Conservation (phyloP, 2,797 vertebrate genomes). For the Hypotaenidia okinawae region DNA sequence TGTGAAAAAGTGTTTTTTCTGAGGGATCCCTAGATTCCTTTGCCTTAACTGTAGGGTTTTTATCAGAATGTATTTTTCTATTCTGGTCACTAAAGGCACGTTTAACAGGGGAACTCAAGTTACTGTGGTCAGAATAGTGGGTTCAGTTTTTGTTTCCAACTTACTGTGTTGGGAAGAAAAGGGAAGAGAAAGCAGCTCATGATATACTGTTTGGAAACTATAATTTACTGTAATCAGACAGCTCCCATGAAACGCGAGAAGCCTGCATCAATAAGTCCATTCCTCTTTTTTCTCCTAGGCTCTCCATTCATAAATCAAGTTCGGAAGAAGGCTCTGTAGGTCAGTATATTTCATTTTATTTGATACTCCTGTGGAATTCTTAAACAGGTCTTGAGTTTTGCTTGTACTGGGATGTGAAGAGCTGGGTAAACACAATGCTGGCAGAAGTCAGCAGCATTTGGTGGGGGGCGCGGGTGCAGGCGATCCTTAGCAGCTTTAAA, state of each 20-base stretch:
- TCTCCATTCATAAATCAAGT: conserved; percentile 93
- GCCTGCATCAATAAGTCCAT: conserved; percentile 39
- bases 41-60: neutral
- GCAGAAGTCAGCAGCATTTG: neutral
- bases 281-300: conserved; percentile 76
- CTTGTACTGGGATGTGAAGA: neutral
- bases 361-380: conserved; percentile 28
- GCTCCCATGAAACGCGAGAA: conserved; percentile 32
- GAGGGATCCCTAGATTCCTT: neutral
- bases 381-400: conserved; percentile 19
- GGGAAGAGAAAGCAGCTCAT: conserved; percentile 21
- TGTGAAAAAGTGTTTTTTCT: conserved; percentile 1
- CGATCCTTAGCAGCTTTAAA: neutral
- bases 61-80: neutral
- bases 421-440: neutral
- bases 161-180: conserved; percentile 20
- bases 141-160: conserved; percentile 22
- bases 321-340: conserved; percentile 95
- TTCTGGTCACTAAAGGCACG: conserved; percentile 15
- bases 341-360: conserved; percentile 76
- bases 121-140: conserved; percentile 14
- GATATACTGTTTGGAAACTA: conserved; percentile 40
- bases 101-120: conserved; percentile 42
- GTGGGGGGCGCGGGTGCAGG: neutral
- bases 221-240: conserved; percentile 56